Percentiles rank a stretch among this genome's conserved stretches.
phyloP scores from a whole-genome alignment of 2,797 vertebrate species.

The Sardinella longiceps region DNA sequence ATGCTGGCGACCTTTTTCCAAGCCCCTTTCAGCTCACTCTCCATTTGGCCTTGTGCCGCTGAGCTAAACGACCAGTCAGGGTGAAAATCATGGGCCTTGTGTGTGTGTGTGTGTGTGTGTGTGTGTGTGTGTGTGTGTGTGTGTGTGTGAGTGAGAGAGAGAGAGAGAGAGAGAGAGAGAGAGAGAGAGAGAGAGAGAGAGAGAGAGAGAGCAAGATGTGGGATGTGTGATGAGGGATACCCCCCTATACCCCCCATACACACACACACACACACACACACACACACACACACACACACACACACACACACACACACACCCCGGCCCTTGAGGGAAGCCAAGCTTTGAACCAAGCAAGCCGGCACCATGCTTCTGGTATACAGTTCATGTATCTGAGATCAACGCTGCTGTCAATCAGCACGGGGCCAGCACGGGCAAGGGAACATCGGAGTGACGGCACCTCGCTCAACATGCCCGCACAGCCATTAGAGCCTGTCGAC shows the following conservation, averaged over 20 bases:
- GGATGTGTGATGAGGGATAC: not conserved
- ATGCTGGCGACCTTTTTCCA: constrained; percentile 22
- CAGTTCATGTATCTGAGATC: constrained; percentile 46
- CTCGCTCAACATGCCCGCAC: constrained; percentile 47
- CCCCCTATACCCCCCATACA: not conserved
- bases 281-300: too few relatives aligned
- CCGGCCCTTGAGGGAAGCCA: not conserved
- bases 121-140: not conserved
- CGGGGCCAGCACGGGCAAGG: constrained; percentile 65
- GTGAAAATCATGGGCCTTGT: constrained; percentile 26
- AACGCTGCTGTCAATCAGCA: constrained; percentile 69
- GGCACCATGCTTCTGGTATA: constrained; percentile 58
- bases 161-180: not conserved
- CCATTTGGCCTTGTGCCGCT: constrained; percentile 2
- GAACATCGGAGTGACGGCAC: constrained; percentile 75
- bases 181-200: not conserved
- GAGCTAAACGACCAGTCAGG: constrained; percentile 47
- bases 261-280: too few relatives aligned
- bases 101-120: constrained; percentile 6
- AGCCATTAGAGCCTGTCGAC: constrained; percentile 69
- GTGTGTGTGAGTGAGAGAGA: not conserved
- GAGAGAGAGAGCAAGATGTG: not conserved
- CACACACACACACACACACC: not conserved
- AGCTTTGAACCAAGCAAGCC: not conserved
- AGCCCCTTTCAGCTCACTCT: constrained; percentile 32